Base-by-base conservation (phyloP, 1,140 invertebrate genomes). In the Halesus radiatus region DNA sequence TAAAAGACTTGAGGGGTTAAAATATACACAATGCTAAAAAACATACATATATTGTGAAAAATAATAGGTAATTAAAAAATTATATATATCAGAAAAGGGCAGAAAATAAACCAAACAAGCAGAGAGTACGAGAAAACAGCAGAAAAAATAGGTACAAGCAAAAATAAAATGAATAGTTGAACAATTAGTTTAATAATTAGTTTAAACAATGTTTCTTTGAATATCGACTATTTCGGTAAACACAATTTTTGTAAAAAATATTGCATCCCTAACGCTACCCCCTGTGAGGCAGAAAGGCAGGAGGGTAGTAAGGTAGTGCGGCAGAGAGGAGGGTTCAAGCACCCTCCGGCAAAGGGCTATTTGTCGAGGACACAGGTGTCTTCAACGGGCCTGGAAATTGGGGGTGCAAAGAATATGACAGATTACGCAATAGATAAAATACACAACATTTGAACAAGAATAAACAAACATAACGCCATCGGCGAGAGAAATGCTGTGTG, bases 371-470 rank as follows among this genome's bases (percentile, higher is more conserved):
- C 80, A 23, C 80, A 81, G 80, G 80, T 81, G 80, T 53, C 29
- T 20, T 23, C 73, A 79, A 76, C 62, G 58, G 80, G 8, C 79
- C 79, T 76, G 60, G 72, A 76, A 81, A 81, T 79, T 79, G 80
- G 72, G 29, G 56, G n/a, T 75, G 80, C 79, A 77, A 81, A 79
- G 80, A 81, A 81, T 81, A 81, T 81, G 80, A 81, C 76, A 79
- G 80, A 81, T 79, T 79, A 45, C 13, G 37, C 15, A 26, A 26
- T 5, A 56, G 56, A 60, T 60, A 60, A 13, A 60, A 23, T 45
- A 45, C 37, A 45, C 37, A 45, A 45, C 13, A 45, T 23, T 18
- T 20, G 56, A 60, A 60, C 18, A 60, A 60, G 18, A 60, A 60
- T 60, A n/a, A 13, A 7, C 56, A 18, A 20, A 18, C 56, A 60